Evolutionary conservation across 1,140 invertebrate genomes (phyloP).

Genomic region (Pseudomyrmex sp.): DNA sequence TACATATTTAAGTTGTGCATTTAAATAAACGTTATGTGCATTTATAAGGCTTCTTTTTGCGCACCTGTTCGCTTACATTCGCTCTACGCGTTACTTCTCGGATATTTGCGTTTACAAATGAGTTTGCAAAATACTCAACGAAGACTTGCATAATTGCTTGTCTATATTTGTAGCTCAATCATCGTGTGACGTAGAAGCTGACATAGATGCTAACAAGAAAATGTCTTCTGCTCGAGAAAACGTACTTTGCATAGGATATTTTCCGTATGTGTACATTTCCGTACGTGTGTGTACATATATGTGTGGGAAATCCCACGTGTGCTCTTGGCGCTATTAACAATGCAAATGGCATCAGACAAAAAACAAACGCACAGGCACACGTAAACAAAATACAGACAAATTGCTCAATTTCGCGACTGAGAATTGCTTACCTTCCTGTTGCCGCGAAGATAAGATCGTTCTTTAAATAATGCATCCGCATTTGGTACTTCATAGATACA

Average conservation of each 20-base stretch:
- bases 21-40: too few relatives aligned
- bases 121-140: too few relatives aligned
- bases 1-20: too few relatives aligned
- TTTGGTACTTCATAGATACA: constrained; percentile 26
- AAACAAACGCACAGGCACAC: constrained; percentile 43
- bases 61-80: constrained; percentile 14
- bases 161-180: background rate
- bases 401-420: constrained; percentile 69
- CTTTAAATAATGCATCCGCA: constrained; percentile 71
- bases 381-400: constrained; percentile 75
- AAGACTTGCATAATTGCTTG: background rate
- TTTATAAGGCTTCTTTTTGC: too few relatives aligned
- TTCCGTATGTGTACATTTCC: background rate
- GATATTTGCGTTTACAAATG: background rate
- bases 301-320: too few relatives aligned
- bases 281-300: background rate
- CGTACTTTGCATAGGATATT: background rate
- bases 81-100: constrained; percentile 3
- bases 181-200: background rate
- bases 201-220: constrained; percentile 18
- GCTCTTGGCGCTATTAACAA: constrained; percentile 64
- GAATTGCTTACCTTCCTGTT: constrained; percentile 60
- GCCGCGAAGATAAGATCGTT: constrained; percentile 24
- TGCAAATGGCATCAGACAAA: constrained; percentile 55
- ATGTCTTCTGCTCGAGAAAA: constrained; percentile 10